Percentiles rank a stretch among this genome's conserved stretches.
Evolutionary conservation across 2,113 vertebrate species (phyloP).

Genomic region (Alligator sinensis): DNA sequence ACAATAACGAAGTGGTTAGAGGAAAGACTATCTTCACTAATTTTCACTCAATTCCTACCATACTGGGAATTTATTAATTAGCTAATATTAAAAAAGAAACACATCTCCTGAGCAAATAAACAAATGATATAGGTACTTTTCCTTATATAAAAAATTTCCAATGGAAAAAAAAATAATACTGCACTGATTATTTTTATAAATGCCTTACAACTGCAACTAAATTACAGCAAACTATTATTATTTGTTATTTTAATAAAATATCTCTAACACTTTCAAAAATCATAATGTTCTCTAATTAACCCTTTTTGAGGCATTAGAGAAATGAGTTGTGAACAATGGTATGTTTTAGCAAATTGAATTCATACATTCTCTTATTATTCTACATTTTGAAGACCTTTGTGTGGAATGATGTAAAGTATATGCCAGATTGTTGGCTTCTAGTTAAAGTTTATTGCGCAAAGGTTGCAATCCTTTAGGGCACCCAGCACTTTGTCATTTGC

Average conservation of each 20-base stretch:
- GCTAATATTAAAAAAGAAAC: slow-evolving; percentile 57
- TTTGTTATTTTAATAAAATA: background rate
- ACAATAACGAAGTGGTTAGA: slow-evolving; percentile 56
- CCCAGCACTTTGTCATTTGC: background rate
- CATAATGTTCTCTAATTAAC: background rate
- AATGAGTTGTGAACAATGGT: background rate
- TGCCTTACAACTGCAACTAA: background rate
- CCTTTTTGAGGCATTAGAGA: background rate
- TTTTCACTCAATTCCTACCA: slow-evolving; percentile 62
- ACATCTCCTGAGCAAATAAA: slow-evolving; percentile 58
- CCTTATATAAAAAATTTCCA: slow-evolving; percentile 26
- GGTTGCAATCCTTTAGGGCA: background rate
- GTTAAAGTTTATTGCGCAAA: background rate
- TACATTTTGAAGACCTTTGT: background rate
- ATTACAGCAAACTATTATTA: background rate
- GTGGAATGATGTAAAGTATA: background rate
- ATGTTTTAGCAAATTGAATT: background rate
- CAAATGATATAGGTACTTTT: slow-evolving; percentile 26
- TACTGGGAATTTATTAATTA: slow-evolving; percentile 64
- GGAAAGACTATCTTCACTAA: slow-evolving; percentile 70
- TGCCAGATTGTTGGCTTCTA: background rate
- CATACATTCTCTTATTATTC: background rate
- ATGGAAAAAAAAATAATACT: background rate
- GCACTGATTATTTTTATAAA: background rate
- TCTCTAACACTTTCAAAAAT: background rate